Evolutionary conservation across 2,797 vertebrate genomes (phyloP).

Genomic region (Lophius americanus): DNA sequence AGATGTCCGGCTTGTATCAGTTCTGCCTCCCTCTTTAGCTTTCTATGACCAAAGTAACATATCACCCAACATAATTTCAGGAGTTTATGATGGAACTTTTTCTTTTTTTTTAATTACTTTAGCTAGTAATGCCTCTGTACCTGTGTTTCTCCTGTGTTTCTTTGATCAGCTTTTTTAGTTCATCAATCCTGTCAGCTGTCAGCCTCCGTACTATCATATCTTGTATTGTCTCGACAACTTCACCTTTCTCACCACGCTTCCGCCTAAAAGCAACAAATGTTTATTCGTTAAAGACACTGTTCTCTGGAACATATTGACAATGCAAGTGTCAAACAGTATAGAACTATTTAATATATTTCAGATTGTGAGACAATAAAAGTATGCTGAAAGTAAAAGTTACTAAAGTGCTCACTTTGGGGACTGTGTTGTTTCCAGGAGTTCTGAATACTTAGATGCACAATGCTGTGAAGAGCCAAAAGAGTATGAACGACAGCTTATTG

Average conservation of each 20-base stretch:
- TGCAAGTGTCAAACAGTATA: neutral
- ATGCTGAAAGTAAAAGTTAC: conserved; percentile 1
- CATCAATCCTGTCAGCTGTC: conserved; percentile 93
- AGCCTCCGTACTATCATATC: conserved; percentile 95
- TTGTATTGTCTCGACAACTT: conserved; percentile 96
- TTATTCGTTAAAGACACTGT: neutral
- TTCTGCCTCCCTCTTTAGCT: conserved; percentile 92
- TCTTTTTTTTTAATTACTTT: neutral
- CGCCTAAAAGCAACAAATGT: conserved; percentile 77
- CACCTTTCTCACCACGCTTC: conserved; percentile 95
- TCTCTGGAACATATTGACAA: neutral
- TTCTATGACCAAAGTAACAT: conserved; percentile 72
- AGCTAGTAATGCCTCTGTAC: conserved; percentile 63
- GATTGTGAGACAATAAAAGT: conserved; percentile 8
- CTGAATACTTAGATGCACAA: conserved; percentile 97
- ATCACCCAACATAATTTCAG: neutral
- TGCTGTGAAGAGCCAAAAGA: conserved; percentile 77
- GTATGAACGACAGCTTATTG: conserved; percentile 10
- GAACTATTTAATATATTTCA: neutral
- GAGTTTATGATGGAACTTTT: neutral
- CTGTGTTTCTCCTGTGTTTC: conserved; percentile 96
- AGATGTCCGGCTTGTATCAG: conserved; percentile 93
- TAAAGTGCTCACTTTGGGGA: conserved; percentile 91
- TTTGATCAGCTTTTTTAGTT: conserved; percentile 92
- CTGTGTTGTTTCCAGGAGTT: conserved; percentile 94